Conservation (phyloP, 2,113 vertebrate species). For the Nerophis lumbriciformis region DNA sequence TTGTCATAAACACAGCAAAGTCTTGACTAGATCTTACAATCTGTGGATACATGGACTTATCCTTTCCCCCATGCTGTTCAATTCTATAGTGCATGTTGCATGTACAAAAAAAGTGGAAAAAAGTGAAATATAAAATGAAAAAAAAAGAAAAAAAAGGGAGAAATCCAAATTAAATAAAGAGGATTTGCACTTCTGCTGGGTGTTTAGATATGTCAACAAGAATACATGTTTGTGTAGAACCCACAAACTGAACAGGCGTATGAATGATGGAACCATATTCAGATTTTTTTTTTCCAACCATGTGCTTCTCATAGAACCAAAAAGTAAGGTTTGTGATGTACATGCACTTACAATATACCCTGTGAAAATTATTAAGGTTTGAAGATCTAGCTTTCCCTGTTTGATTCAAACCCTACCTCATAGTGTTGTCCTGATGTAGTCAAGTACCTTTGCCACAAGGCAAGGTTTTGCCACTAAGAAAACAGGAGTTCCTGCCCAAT, state of each 20-base stretch:
- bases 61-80: conserved; percentile 98
- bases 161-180: conserved; percentile 67
- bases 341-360: conserved; percentile 78
- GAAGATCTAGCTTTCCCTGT: conserved; percentile 72
- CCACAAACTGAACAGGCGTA: conserved; percentile 72
- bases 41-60: conserved; percentile 99
- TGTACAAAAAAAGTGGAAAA: conserved; percentile 88
- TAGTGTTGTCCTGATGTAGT: conserved; percentile 73
- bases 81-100: conserved; percentile 98
- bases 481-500: conserved; percentile 73
- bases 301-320: conserved; percentile 75
- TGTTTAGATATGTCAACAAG: conserved; percentile 71
- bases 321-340: conserved; percentile 74
- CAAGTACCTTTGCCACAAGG: conserved; percentile 67
- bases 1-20: conserved; percentile 99
- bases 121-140: conserved; percentile 80
- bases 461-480: conserved; percentile 69
- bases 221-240: conserved; percentile 67
- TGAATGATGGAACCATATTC: conserved; percentile 68
- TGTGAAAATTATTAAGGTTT: conserved; percentile 76
- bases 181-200: conserved; percentile 68
- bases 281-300: conserved; percentile 57
- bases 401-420: conserved; percentile 74
- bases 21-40: conserved; percentile 99
- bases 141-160: conserved; percentile 62